These are phyloP conservation scores for Heteractis magnifica DNA, from an alignment of 92 coral and sea anemone species.

Conservation along the genomic window DNA sequence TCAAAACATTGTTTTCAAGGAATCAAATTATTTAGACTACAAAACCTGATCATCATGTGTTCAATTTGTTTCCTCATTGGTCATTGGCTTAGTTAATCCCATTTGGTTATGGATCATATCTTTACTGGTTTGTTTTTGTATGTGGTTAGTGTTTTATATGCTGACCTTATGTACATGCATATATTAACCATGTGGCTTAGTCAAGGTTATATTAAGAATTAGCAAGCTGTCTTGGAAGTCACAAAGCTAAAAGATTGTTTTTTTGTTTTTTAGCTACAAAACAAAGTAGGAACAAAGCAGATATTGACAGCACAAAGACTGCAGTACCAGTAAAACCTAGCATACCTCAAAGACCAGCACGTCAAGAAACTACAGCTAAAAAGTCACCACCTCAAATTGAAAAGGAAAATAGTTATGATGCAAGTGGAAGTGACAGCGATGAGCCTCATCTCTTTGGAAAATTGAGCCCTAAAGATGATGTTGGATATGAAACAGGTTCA, in stretches of 20 bases:
- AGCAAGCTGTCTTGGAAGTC: neutral
- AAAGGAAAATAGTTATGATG: slow-evolving; percentile 77
- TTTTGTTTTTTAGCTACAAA: slow-evolving; percentile 19
- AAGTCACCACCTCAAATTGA: slow-evolving; percentile 40
- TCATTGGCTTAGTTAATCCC: neutral
- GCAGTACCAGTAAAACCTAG: neutral
- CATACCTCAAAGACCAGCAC: neutral
- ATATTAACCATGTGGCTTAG: neutral
- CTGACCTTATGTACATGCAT: neutral
- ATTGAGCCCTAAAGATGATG: slow-evolving; percentile 72
- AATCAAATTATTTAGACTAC: neutral
- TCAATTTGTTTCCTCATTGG: neutral
- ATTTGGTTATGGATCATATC: neutral
- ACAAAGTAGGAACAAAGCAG: slow-evolving; percentile 5
- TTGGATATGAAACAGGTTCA: slow-evolving; percentile 85
- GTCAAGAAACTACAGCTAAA: slow-evolving; percentile 16
- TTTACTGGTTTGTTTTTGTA: neutral
- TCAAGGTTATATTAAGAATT: neutral
- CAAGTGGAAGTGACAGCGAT: slow-evolving; percentile 80
- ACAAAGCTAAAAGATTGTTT: neutral
- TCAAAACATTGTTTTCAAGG: neutral
- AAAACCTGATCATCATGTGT: neutral
- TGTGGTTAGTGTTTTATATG: neutral
- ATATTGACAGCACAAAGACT: slow-evolving; percentile 9
- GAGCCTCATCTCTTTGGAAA: slow-evolving; percentile 67